These are phyloP conservation scores for Lagocephalus sceleratus DNA, from an alignment of 2,797 vertebrate species.

Conservation along the genomic window DNA sequence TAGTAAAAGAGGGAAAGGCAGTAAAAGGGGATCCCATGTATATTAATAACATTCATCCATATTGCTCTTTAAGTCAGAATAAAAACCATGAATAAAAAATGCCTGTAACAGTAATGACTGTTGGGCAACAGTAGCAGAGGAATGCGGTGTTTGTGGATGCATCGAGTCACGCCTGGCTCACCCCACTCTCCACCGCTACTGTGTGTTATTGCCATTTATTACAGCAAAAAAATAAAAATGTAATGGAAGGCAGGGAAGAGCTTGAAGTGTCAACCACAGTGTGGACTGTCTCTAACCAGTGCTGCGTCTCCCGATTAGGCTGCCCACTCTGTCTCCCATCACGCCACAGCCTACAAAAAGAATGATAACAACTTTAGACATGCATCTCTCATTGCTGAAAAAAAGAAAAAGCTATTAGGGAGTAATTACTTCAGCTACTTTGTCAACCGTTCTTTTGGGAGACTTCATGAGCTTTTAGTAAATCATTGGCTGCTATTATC, in stretches of 20 bases:
- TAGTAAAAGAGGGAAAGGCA: conserved; percentile 46
- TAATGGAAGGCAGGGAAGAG: conserved; percentile 75
- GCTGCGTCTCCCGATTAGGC: conserved; percentile 66
- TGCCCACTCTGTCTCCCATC: conserved; percentile 64
- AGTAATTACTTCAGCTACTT: conserved; percentile 68
- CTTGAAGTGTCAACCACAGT: conserved; percentile 80
- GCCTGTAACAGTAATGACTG: conserved; percentile 77
- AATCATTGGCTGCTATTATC: conserved; percentile 59
- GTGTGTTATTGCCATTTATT: conserved; percentile 82
- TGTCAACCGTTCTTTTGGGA: conserved; percentile 59
- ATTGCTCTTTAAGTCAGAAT: conserved; percentile 76
- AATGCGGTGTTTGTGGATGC: conserved; percentile 67
- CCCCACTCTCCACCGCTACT: conserved; percentile 62
- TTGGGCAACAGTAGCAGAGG: conserved; percentile 60
- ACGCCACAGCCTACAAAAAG: conserved; percentile 52
- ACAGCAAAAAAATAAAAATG: conserved; percentile 74
- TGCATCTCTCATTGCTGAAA: conserved; percentile 42
- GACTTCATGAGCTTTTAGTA: conserved; percentile 61
- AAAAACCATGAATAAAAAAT: conserved; percentile 83
- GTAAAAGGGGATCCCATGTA: conserved; percentile 69
- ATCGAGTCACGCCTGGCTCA: conserved; percentile 70
- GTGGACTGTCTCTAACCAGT: conserved; percentile 76
- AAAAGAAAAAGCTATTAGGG: conserved; percentile 57
- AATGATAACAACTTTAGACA: conserved; percentile 64
- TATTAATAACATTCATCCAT: conserved; percentile 81